Evolutionary conservation across 1,140 invertebrate genomes (phyloP).

Genomic region (Trachelipus rathkii): DNA sequence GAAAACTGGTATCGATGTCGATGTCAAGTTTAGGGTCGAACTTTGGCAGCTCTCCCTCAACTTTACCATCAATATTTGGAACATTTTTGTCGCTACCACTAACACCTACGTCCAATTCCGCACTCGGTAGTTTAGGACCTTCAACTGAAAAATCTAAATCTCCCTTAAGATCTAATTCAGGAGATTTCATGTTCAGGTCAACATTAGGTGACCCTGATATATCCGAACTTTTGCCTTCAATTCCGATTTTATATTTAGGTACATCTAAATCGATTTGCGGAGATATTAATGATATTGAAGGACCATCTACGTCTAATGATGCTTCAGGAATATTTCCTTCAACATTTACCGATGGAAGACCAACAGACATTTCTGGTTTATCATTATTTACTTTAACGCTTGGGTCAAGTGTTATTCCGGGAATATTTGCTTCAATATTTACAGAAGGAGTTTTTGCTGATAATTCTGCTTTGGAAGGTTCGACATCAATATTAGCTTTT

Average conservation of each 20-base stretch:
- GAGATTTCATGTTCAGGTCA: slow-evolving; percentile 4
- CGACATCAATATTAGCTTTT: not conserved
- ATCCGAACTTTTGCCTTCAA: slow-evolving; percentile 12
- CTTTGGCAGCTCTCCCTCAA: too few relatives aligned
- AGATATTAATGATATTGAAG: not conserved
- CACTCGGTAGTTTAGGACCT: slow-evolving; percentile 6
- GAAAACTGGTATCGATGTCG: slow-evolving; percentile 16
- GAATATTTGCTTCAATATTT: slow-evolving; percentile 13
- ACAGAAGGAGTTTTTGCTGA: not conserved
- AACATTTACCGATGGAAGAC: not conserved
- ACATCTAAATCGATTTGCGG: not conserved
- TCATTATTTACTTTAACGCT: not conserved
- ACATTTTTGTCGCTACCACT: slow-evolving; percentile 7
- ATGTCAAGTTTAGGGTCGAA: slow-evolving; percentile 10
- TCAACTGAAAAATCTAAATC: slow-evolving; percentile 1
- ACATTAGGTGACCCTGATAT: not conserved
- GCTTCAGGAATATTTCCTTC: slow-evolving; percentile 19
- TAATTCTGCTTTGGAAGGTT: slow-evolving; percentile 20
- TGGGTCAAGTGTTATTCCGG: not conserved
- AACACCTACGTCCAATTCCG: slow-evolving; percentile 14
- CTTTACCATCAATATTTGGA: not conserved
- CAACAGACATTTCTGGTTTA: not conserved
- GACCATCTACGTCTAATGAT: not conserved
- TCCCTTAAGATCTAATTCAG: slow-evolving; percentile 13
- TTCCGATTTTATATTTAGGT: not conserved